Conservation (phyloP, 2,113 vertebrate species). For the Eira barbara region DNA sequence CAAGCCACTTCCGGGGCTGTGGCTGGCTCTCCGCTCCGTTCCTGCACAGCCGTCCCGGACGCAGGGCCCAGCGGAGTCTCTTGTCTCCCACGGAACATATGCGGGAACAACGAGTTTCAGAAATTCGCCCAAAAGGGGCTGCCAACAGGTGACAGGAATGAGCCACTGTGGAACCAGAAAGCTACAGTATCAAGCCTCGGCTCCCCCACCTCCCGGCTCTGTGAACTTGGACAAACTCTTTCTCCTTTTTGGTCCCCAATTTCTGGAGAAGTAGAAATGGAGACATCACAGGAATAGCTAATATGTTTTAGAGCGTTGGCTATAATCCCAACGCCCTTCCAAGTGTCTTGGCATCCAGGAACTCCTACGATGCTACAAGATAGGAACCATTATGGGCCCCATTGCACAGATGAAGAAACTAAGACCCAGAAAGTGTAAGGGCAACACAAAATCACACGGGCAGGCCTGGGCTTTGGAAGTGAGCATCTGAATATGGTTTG, state of each 20-base stretch:
- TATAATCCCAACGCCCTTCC: background rate
- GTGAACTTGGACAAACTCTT: background rate
- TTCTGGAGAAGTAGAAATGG: background rate
- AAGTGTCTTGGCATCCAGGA: background rate
- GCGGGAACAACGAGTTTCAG: background rate
- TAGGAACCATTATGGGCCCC: background rate
- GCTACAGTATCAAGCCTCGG: background rate
- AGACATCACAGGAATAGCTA: background rate
- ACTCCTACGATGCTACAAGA: background rate
- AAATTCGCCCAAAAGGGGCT: no score
- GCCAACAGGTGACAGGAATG: rapidly evolving
- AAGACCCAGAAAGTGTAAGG: background rate
- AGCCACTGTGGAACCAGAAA: background rate
- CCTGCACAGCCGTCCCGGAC: background rate
- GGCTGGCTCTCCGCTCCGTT: background rate
- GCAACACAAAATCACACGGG: background rate
- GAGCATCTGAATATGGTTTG: background rate
- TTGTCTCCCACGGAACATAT: background rate
- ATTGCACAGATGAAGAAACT: background rate
- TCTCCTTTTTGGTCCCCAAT: background rate
- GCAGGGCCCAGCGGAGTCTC: background rate
- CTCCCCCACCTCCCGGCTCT: background rate
- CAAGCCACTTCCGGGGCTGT: background rate
- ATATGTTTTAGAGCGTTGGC: background rate
- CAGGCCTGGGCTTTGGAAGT: background rate